Percentiles rank a stretch among this genome's conserved stretches.
phyloP scores from a whole-genome alignment of 2,113 vertebrate species.

The Nyctereutes procyonoides region DNA sequence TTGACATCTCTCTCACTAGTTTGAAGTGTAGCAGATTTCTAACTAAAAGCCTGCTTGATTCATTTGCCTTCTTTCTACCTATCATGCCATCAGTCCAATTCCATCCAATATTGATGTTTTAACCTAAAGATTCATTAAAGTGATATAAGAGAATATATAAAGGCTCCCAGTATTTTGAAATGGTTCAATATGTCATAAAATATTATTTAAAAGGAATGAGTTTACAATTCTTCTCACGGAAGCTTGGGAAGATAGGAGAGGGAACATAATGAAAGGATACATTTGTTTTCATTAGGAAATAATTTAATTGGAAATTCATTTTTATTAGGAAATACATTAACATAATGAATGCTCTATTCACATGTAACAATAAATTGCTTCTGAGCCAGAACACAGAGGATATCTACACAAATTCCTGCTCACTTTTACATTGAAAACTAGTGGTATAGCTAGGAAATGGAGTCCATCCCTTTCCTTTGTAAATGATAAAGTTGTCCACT shows the following conservation, averaged over 20 bases:
- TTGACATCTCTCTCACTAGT: background rate
- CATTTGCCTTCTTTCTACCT: background rate
- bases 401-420: background rate
- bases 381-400: background rate
- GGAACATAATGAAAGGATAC: background rate
- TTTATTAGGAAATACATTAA: constrained; percentile 32
- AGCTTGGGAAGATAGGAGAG: constrained; percentile 13
- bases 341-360: background rate
- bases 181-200: background rate
- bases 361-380: background rate
- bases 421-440: background rate
- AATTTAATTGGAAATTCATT: constrained; percentile 49
- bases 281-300: constrained; percentile 56
- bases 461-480: background rate
- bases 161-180: background rate
- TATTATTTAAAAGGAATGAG: background rate
- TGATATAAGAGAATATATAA: background rate
- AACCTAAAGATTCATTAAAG: background rate
- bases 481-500: background rate
- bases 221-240: background rate
- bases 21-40: background rate
- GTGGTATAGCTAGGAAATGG: background rate
- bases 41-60: background rate
- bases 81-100: background rate
- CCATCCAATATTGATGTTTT: background rate